Conservation (phyloP, 2,888 invertebrate genomes). For the Lycophotia porphyrea region DNA sequence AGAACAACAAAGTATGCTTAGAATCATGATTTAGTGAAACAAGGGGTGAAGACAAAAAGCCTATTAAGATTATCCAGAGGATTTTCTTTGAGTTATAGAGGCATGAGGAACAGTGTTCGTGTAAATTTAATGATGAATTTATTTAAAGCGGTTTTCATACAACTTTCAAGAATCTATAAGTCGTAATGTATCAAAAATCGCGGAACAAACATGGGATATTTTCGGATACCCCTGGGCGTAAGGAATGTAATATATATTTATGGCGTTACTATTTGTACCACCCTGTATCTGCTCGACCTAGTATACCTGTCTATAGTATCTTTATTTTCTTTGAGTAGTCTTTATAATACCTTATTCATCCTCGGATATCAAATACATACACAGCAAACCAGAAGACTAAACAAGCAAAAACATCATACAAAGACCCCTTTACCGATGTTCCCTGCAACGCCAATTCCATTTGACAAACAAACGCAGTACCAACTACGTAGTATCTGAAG, state of each 20-base stretch:
- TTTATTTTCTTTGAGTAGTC: not conserved
- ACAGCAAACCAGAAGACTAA: not conserved
- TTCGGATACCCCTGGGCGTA: no score
- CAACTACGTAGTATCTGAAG: not conserved
- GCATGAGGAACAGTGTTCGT: not conserved
- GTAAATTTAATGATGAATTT: no score
- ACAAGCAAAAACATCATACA: constrained; percentile 9
- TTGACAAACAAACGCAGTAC: constrained; percentile 25
- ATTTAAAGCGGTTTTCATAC: no score
- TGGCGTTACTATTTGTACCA: no score
- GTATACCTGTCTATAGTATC: not conserved
- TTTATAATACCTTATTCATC: not conserved
- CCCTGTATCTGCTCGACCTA: no score
- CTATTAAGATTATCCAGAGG: not conserved
- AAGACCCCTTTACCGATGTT: constrained; percentile 2
- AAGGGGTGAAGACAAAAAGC: no score
- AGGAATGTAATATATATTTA: no score
- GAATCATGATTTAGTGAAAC: not conserved
- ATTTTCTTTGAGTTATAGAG: not conserved
- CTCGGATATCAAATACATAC: not conserved
- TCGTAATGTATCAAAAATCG: no score
- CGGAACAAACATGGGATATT: no score
- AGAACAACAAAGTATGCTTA: no score
- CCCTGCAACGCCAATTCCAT: constrained; percentile 18
- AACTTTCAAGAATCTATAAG: no score